Evolutionary conservation across 2,113 vertebrate species (phyloP), one percentile per base, ranked within the genome.

Genomic region (Eulacestoma nigropectus): DNA sequence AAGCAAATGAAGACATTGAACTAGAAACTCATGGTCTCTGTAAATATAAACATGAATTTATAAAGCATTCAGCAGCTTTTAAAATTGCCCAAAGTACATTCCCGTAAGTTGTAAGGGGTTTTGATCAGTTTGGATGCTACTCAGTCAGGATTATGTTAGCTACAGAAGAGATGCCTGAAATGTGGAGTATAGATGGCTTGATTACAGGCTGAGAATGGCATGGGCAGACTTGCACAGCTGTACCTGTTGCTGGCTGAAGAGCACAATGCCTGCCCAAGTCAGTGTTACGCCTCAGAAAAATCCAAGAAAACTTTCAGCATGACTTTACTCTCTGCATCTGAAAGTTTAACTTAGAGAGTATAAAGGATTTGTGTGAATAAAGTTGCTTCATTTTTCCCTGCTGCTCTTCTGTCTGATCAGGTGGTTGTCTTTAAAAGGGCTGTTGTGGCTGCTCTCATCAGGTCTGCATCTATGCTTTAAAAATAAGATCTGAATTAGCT

Each of bases 161-260:
- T 89, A 19, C 60, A 74, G 37, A 78, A 46, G 26, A 74, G 46
- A 41, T 0, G 2, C 20, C 30, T 63, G 63, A 76, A 92, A 65
- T 0, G 0, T 69, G 35, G 33, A 41, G 15, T 68, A 13, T 5
- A n/a, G 25, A 17, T 82, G 11, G 16, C 41, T 93, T 69, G 25
- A 72, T 33, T 41, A 60, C 12, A 56, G 53, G 22, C 55, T 88
- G 46, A 76, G 41, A 67, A 55, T 7, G 32, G 18, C 20, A 7
- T 50, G 55, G 27, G 37, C 49, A 77, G 56, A 49, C 18, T 29
- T 69, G 30, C 6, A 41, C 1, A 2, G 27, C 37, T 62, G 20
- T 57, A 39, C 30, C 13, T 82, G 39, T 49, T 75, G 9, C 47
- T 41, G 55, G 39, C 1, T 23, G 49, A 60, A 75, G 52, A 64